Conservation (phyloP, 2,113 vertebrate species). For the Marmota flaviventris region DNA sequence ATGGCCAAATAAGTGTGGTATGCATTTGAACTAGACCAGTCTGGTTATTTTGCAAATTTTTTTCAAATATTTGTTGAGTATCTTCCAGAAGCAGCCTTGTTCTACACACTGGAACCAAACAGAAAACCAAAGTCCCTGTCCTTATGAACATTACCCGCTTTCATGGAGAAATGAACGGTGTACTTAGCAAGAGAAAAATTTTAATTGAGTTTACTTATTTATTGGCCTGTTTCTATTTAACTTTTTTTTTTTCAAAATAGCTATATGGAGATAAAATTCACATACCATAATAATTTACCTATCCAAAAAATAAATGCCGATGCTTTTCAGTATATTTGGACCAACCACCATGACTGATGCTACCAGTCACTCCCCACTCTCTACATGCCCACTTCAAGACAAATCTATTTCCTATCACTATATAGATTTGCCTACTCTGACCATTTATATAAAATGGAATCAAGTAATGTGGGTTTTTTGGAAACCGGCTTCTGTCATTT, state of each 20-base stretch:
- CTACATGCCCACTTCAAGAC: background rate
- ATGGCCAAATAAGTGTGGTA: background rate
- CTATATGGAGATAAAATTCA: background rate
- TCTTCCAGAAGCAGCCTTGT: background rate
- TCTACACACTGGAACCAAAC: background rate
- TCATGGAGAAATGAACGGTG: background rate
- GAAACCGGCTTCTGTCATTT: conserved; percentile 1
- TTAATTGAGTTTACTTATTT: background rate
- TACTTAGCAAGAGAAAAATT: background rate
- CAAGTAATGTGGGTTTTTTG: background rate
- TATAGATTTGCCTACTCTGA: background rate
- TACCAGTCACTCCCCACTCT: background rate
- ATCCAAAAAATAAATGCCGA: background rate
- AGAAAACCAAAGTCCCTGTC: background rate
- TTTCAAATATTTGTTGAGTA: background rate
- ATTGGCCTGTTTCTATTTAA: background rate
- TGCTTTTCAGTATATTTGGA: background rate
- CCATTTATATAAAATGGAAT: conserved; percentile 16
- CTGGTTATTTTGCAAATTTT: background rate
- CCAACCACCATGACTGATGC: background rate
- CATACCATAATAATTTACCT: background rate
- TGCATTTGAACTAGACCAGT: background rate
- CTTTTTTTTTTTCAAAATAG: background rate
- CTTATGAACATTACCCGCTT: background rate
- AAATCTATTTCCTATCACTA: background rate